phyloP scores from a whole-genome alignment of 2,797 vertebrate species.

The Capromys pilorides region DNA sequence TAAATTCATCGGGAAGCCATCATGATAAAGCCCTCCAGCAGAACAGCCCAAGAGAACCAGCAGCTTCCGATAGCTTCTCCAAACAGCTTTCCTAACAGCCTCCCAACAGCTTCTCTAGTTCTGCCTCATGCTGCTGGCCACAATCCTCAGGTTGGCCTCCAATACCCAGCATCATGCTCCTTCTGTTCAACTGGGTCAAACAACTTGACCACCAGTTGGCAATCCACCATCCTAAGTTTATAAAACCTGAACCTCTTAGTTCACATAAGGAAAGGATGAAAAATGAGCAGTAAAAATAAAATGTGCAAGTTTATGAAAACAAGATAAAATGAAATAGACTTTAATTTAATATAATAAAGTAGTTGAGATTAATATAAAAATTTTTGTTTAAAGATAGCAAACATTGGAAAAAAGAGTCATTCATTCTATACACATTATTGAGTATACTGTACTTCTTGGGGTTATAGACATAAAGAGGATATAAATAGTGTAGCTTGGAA shows the following conservation, averaged over 20 bases:
- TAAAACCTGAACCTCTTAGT: neutral
- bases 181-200: too few species aligned
- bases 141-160: too few species aligned
- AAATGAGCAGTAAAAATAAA: neutral
- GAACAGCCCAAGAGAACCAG: too few species aligned
- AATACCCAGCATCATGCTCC: too few species aligned
- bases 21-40: too few species aligned
- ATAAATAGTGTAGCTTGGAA: neutral
- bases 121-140: too few species aligned
- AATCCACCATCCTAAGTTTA: neutral
- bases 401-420: neutral
- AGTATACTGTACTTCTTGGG: neutral
- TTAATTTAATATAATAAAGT: neutral
- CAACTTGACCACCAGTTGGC: too few species aligned
- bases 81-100: too few species aligned
- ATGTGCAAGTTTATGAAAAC: constrained; percentile 22
- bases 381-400: neutral
- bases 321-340: neutral
- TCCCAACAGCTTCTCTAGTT: too few species aligned
- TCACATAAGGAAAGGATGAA: neutral
- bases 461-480: neutral
- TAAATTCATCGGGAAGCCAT: too few species aligned
- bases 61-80: too few species aligned
- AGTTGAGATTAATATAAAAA: neutral
- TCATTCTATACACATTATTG: neutral